phyloP scores from a whole-genome alignment of 2,888 invertebrate species.

The Netelia inedita region DNA sequence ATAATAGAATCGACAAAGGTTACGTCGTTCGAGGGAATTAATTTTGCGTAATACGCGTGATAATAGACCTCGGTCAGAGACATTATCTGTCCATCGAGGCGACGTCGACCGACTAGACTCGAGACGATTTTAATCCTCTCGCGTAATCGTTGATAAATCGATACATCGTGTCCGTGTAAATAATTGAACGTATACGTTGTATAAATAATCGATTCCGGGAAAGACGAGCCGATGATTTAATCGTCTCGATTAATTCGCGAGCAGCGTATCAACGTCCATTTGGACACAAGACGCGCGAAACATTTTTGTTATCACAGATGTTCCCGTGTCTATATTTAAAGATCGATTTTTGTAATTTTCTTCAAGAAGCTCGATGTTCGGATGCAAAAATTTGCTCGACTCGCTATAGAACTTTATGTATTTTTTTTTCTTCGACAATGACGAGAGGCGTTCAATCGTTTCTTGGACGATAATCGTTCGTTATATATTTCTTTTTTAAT shows the following conservation, averaged over 20 bases:
- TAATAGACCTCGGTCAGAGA: slow-evolving; percentile 29
- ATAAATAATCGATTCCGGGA: not conserved
- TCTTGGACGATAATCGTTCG: too few relatives aligned
- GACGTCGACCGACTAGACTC: not conserved
- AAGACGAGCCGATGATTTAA: slow-evolving; percentile 18
- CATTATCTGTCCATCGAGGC: slow-evolving; percentile 17
- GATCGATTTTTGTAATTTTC: not conserved
- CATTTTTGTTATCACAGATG: slow-evolving; percentile 30
- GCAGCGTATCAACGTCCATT: slow-evolving; percentile 5
- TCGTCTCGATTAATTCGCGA: slow-evolving; percentile 37
- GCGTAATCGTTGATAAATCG: slow-evolving; percentile 15
- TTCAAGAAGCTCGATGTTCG: not conserved
- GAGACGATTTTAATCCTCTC: slow-evolving; percentile 36
- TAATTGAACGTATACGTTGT: slow-evolving; percentile 11
- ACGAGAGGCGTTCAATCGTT: too few relatives aligned
- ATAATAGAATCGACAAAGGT: not conserved
- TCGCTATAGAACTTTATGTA: not conserved
- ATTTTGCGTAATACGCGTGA: slow-evolving; percentile 49
- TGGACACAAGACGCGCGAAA: slow-evolving; percentile 23
- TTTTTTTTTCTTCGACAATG: not conserved
- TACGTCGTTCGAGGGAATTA: not conserved
- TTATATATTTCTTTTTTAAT: too few relatives aligned
- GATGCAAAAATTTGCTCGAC: not conserved
- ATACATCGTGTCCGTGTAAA: not conserved
- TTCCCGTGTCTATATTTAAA: not conserved